Base-by-base conservation (phyloP, 2,113 vertebrate genomes). In the Triplophysa siluroides region DNA sequence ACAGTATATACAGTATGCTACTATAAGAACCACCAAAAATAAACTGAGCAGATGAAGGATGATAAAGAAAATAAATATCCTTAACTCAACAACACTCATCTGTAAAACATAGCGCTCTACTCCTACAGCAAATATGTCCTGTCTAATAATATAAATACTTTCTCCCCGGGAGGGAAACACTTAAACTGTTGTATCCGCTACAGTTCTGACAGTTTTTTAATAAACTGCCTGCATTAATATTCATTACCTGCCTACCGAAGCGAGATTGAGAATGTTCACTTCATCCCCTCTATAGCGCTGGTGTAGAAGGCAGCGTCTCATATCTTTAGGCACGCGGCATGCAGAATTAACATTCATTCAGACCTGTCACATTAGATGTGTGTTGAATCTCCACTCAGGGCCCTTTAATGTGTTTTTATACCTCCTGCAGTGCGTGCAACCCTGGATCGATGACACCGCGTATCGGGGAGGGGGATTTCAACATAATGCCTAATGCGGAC, bases 201-300 rank as follows among this genome's bases (percentile, higher is more conserved):
- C 29, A 43, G 1, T 0, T 2, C 38, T 75, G 79, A 83, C 67
- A 86, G 70, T 63, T 81, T 64, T 65, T 64, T 83, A 81, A 38
- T 16, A 6, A 19, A 82, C 54, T 38, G 69, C n/a, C 38, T 14
- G 33, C 43, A 84, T 88, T 84, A 83, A 85, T 88, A 86, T 88
- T 84, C 65, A 87, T 85, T 64, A 62, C 66, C 16, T 70, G 64
- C 78, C n/a, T 60, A 78, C 79, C 81, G 54, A 73, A 76, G 81
- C 71, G 69, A 73, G 71, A 66, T 77, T 73, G 65, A 82, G 38
- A 23, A 45, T 38, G 60, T 74, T 65, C 78, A 82, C 81, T 65
- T 63, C 54, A 78, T 81, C 45, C 80, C 84, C 47, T n/a, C 11
- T n/a, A 70, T 18, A 29, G 14, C 5, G 18, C 18, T 16, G 14